phyloP scores from a whole-genome alignment of 2,888 invertebrate species.

The Scotopteryx bipunctaria region DNA sequence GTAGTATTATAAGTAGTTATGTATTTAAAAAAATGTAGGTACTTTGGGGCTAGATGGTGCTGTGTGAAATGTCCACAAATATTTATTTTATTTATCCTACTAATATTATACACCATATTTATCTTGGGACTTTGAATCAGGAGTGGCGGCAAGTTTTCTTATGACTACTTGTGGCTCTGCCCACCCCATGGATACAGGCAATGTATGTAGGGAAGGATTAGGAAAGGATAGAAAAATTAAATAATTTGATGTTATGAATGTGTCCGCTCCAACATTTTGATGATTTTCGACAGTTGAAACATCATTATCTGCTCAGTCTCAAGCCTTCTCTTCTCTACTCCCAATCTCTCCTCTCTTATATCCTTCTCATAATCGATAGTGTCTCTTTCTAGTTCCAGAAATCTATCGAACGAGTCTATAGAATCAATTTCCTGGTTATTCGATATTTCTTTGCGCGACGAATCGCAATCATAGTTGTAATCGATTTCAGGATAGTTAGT shows the following conservation, averaged over 20 bases:
- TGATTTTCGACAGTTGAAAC: conserved; percentile 59
- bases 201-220: too few species aligned
- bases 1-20: too few species aligned
- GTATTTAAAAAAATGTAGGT: too few species aligned
- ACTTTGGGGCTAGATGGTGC: too few species aligned
- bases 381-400: conserved; percentile 39
- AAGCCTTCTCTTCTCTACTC: conserved; percentile 41
- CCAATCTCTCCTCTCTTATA: conserved; percentile 38
- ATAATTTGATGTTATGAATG: conserved; percentile 48
- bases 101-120: too few species aligned
- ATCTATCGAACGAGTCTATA: conserved; percentile 33
- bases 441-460: conserved; percentile 13
- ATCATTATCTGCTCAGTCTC: conserved; percentile 56
- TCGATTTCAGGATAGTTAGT: conserved; percentile 4
- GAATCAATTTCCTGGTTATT: conserved; percentile 27
- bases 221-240: background rate
- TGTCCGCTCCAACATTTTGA: conserved; percentile 60
- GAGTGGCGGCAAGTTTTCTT: too few species aligned
- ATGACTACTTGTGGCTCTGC: too few species aligned
- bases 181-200: too few species aligned
- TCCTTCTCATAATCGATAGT: conserved; percentile 36
- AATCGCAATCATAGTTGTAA: conserved; percentile 22
- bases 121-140: too few species aligned
- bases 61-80: too few species aligned
- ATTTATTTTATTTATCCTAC: too few species aligned